A percentile compares a stretch with the other conserved stretches of the same genome.
phyloP scores from a whole-genome alignment of 2,888 invertebrate genomes.

The Pseudolycoriella hygida region DNA sequence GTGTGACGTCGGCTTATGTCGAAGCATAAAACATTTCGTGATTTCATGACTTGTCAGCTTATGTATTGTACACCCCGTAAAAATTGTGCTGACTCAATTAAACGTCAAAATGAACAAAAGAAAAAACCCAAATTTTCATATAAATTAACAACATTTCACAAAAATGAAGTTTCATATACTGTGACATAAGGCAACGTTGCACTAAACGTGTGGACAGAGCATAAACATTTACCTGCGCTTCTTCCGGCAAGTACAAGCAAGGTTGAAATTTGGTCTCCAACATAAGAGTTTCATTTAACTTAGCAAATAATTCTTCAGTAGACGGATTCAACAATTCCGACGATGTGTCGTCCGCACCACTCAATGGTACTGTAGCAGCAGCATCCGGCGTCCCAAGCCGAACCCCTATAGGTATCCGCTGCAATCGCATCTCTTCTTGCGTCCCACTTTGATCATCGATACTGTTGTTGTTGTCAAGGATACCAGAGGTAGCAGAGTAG shows the following conservation, averaged over 20 bases:
- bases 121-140: too few species aligned
- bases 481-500: conserved; percentile 23
- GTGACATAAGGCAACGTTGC: too few species aligned
- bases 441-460: conserved; percentile 15
- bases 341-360: not conserved
- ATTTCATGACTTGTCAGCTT: too few species aligned
- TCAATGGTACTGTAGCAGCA: conserved; percentile 22
- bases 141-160: too few species aligned
- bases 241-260: conserved; percentile 41
- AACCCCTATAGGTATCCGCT: conserved; percentile 34
- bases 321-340: conserved; percentile 11
- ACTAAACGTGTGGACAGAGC: too few species aligned
- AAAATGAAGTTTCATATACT: too few species aligned
- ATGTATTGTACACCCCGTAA: too few species aligned
- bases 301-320: conserved; percentile 32
- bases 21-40: too few species aligned
- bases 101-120: too few species aligned
- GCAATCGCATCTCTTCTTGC: conserved; percentile 25
- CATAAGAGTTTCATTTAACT: conserved; percentile 47
- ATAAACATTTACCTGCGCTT: conserved; percentile 34
- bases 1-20: too few species aligned
- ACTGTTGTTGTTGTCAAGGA: conserved; percentile 13
- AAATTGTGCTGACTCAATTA: too few species aligned
- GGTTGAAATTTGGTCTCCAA: conserved; percentile 56
- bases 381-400: conserved; percentile 45